Conservation (phyloP, 1,140 invertebrate genomes). For the Temnothorax curvispinosus region DNA sequence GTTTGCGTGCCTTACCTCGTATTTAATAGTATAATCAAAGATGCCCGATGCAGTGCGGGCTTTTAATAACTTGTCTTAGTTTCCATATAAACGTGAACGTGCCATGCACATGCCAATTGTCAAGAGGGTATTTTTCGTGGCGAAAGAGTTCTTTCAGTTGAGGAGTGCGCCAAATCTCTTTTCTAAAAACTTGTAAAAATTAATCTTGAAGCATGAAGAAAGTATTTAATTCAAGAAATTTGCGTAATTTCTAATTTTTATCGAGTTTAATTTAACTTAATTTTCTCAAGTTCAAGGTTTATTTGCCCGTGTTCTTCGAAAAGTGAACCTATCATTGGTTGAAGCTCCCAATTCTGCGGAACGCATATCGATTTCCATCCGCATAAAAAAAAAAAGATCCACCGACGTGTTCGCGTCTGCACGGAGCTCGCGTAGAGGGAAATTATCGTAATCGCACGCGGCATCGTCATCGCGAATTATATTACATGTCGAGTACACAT, state of each 20-base stretch:
- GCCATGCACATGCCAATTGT: not conserved
- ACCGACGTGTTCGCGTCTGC: constrained; percentile 45
- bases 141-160: not conserved
- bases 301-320: not conserved
- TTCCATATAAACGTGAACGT: constrained; percentile 7
- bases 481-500: constrained; percentile 59
- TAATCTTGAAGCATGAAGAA: not conserved
- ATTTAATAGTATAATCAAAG: constrained; percentile 14
- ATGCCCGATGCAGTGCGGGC: not conserved
- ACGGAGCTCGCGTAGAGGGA: constrained; percentile 56
- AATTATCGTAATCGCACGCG: constrained; percentile 63
- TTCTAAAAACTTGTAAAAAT: not conserved
- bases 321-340: not conserved
- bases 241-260: not conserved
- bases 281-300: not conserved
- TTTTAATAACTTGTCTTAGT: constrained; percentile 16
- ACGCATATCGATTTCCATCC: not conserved
- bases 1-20: not conserved
- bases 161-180: not conserved
- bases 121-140: not conserved
- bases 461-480: constrained; percentile 48
- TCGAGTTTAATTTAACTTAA: constrained; percentile 11
- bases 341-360: not conserved
- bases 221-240: constrained; percentile 2
- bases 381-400: not conserved